These are phyloP conservation scores for Heliconius hortense DNA, from an alignment of 2,888 invertebrate species.

Conservation along the genomic window DNA sequence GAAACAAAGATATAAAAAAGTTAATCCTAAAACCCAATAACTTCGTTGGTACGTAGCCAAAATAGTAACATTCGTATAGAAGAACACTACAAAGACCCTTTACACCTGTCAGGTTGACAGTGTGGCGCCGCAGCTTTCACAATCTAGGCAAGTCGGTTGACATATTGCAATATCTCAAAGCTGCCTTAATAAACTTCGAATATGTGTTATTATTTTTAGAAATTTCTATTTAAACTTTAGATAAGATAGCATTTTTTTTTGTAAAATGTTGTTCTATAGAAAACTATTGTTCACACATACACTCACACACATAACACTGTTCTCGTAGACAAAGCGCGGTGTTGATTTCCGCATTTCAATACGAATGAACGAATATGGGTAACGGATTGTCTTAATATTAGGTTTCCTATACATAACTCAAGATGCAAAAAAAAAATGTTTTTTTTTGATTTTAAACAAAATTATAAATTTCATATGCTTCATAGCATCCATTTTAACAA, in stretches of 20 bases:
- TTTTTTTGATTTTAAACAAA: not conserved
- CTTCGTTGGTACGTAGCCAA: not conserved
- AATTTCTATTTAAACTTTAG: not conserved
- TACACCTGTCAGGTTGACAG: conserved; percentile 17
- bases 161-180: conserved; percentile 16
- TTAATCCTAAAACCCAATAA: not conserved
- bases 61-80: not conserved
- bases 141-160: conserved; percentile 1
- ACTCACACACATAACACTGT: too few relatives aligned
- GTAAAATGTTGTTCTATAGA: too few relatives aligned
- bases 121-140: conserved; percentile 2
- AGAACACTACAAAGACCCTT: conserved; percentile 7
- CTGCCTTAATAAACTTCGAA: not conserved
- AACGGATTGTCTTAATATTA: too few relatives aligned
- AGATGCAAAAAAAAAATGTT: too few relatives aligned
- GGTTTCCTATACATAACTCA: too few relatives aligned
- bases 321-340: not conserved
- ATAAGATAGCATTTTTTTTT: not conserved
- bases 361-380: too few relatives aligned
- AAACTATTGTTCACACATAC: too few relatives aligned
- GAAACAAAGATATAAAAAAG: not conserved
- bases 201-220: not conserved
- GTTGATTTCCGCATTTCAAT: not conserved
- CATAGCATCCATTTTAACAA: not conserved
- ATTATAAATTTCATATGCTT: not conserved